Evolutionary conservation across 2,797 vertebrate species (phyloP), one percentile per base, ranked within the genome.

Genomic region (Spinus pinus): DNA sequence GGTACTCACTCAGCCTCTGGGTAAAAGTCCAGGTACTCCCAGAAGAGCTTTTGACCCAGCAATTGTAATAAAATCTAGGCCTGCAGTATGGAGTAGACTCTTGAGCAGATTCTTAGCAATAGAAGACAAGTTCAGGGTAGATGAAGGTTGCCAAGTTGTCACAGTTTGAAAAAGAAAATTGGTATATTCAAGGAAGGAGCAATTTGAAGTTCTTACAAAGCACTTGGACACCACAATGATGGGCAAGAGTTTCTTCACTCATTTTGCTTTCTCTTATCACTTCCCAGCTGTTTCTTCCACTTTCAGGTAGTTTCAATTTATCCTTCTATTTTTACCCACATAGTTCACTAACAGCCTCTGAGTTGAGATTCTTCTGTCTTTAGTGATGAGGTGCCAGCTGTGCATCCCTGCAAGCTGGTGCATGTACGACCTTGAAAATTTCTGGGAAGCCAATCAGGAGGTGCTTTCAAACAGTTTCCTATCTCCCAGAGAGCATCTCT

Each of bases 341-440:
- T 28, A 54, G 65, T 85, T 95, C 87, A 47, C 83, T 85, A 80
- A 79, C 70, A 94, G 49, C 60, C 53, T 92, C 57, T 1, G 33
- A 71, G 86, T 58, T 78, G 71, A 81, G 89, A 81, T 74, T 82
- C 75, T 93, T 49, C 72, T 83, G 79, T 3, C 42, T 92, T 74
- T 56, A 51, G 92, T 51, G 72, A 53, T 67, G 88, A 93, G 81
- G 61, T 72, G 81, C 94, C 94, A 97, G 96, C 95, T 95, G 84
- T 92, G 87, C 96, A 83, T 71, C 89, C 81, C 85, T 96, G 91
- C 86, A 85, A 93, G 71, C 81, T 77, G 57, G 14, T 58, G 46
- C 81, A 58, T 0, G 2, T 13, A 31, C 9, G 75, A 96, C 95
- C 93, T 95, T 93, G 90, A 91, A 50, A 49, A 65, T 67, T 93